phyloP scores from a whole-genome alignment of 2,888 invertebrate species.

The Gerris lacustris region DNA sequence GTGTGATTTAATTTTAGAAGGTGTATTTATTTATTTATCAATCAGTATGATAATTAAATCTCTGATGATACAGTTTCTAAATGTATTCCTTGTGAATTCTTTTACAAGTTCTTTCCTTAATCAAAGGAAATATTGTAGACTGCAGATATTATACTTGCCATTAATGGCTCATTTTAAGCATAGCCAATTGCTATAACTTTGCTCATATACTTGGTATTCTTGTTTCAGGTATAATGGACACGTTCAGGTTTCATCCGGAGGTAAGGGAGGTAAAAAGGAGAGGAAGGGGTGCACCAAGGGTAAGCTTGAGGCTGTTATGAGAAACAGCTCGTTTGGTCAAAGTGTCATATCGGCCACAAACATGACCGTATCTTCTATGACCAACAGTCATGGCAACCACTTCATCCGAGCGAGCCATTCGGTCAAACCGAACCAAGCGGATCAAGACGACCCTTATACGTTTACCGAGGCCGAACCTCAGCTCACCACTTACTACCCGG shows the following conservation, averaged over 20 bases:
- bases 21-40: too few species aligned
- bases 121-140: too few species aligned
- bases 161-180: too few species aligned
- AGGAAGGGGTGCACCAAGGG: conserved; percentile 32
- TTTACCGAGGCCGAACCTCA: conserved; percentile 30
- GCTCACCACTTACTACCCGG: conserved; percentile 24
- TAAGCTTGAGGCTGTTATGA: conserved; percentile 32
- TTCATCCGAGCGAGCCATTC: conserved; percentile 13
- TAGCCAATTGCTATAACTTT: too few species aligned
- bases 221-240: conserved; percentile 31
- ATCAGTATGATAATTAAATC: too few species aligned
- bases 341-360: conserved; percentile 12
- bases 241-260: conserved; percentile 29
- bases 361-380: conserved; percentile 13
- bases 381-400: conserved; percentile 9
- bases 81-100: too few species aligned
- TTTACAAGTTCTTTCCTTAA: too few species aligned
- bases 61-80: too few species aligned
- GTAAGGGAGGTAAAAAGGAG: conserved; percentile 30
- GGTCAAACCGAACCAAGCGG: conserved; percentile 17
- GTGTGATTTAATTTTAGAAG: too few species aligned
- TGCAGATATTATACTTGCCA: too few species aligned
- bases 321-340: conserved; percentile 29
- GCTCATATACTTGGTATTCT: background rate
- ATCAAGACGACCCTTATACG: conserved; percentile 29